Evolutionary conservation across 2,113 vertebrate genomes (phyloP).

Genomic region (Etia nguti): DNA sequence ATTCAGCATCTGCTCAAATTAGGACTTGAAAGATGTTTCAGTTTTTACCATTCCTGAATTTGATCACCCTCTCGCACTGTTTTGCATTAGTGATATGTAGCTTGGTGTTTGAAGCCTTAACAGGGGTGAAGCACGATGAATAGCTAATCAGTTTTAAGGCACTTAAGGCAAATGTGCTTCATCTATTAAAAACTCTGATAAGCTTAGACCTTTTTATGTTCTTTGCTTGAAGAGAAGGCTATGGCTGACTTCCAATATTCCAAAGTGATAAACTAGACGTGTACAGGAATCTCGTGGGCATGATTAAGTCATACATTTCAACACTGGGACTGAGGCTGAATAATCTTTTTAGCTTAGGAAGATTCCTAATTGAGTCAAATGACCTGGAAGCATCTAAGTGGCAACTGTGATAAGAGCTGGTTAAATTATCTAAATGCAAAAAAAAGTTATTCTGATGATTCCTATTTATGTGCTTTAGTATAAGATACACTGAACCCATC

Average conservation of each 20-base stretch:
- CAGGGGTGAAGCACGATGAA: conserved; percentile 16
- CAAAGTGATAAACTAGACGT: neutral
- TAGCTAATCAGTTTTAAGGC: conserved; percentile 29
- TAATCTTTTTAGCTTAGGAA: neutral
- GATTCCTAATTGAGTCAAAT: neutral
- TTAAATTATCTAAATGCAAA: neutral
- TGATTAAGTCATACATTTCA: neutral
- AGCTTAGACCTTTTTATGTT: conserved; percentile 2
- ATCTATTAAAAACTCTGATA: conserved; percentile 10
- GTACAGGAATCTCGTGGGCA: neutral
- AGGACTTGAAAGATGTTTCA: conserved; percentile 4
- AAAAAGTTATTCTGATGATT: neutral
- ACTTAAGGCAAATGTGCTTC: conserved; percentile 33
- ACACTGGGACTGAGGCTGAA: neutral
- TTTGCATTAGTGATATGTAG: neutral
- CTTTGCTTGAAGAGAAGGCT: neutral
- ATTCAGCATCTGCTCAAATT: conserved; percentile 21
- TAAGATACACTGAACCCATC: neutral
- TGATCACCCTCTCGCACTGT: neutral
- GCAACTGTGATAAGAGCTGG: neutral
- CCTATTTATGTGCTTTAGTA: neutral
- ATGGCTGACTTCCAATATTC: conserved; percentile 4
- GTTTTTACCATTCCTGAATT: neutral
- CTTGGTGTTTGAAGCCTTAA: conserved; percentile 22
- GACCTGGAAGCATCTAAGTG: neutral